Conservation (phyloP, 2,113 vertebrate species). For the Tapirus terrestris region DNA sequence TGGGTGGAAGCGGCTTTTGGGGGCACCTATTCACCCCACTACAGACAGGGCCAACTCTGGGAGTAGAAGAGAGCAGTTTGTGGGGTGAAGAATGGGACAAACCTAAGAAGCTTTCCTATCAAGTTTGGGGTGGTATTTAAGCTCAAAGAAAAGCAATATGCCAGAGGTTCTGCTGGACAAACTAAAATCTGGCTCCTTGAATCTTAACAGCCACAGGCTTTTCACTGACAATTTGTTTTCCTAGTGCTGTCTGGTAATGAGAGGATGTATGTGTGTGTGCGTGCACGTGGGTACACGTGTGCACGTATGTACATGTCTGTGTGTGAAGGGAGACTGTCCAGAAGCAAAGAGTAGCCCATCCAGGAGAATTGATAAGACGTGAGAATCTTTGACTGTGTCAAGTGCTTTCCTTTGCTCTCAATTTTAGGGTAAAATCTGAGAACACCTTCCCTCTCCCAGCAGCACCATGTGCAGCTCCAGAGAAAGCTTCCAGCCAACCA, state of each 20-base stretch:
- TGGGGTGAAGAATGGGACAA: not conserved
- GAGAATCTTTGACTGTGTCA: not conserved
- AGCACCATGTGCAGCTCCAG: not conserved
- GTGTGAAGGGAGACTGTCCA: too few relatives aligned
- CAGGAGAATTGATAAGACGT: too few relatives aligned
- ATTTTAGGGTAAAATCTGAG: not conserved
- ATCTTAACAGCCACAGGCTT: too few relatives aligned
- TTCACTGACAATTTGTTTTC: too few relatives aligned
- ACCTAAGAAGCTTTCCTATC: too few relatives aligned
- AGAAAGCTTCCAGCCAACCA: not conserved
- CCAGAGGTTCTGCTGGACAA: not conserved
- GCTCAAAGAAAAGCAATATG: not conserved
- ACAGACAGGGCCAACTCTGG: too few relatives aligned
- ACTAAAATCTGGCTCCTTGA: not conserved
- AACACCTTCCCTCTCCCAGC: fast-evolving
- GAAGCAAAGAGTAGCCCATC: fast-evolving
- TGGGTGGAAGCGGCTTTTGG: not conserved
- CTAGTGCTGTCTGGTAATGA: not conserved
- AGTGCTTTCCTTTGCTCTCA: fast-evolving
- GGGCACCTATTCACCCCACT: too few relatives aligned
- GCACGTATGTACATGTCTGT: too few relatives aligned
- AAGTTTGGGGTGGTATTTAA: fast-evolving
- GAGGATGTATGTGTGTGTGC: too few relatives aligned
- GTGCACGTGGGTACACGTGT: too few relatives aligned
- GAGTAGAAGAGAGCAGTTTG: too few relatives aligned